Percentiles rank a stretch among this genome's conserved stretches.
phyloP scores from a whole-genome alignment of 2,888 invertebrate species.

The Eurytoma californica region DNA sequence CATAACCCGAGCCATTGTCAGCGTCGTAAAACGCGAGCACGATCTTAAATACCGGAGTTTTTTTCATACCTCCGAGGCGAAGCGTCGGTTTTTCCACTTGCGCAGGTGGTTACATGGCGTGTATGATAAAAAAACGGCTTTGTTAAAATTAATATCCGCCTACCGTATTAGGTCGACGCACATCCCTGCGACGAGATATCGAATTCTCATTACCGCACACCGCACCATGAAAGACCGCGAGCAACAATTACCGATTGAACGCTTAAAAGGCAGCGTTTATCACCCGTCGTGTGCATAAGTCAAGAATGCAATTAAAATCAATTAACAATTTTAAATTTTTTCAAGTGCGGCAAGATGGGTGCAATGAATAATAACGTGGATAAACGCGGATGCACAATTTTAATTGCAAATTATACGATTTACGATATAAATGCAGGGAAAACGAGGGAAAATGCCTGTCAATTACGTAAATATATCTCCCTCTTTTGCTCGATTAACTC shows the following conservation, averaged over 20 bases:
- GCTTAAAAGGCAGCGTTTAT: neutral
- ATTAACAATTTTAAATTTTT: conserved; percentile 34
- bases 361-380: neutral
- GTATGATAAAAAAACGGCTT: conserved; percentile 14
- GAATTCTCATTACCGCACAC: too few species aligned
- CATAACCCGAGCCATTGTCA: conserved; percentile 29
- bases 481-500: too few species aligned
- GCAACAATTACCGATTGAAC: neutral
- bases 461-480: neutral
- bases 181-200: conserved; percentile 29
- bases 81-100: conserved; percentile 12
- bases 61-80: neutral
- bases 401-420: conserved; percentile 40
- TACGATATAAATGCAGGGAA: neutral
- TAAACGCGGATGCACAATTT: conserved; percentile 19
- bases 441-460: too few species aligned
- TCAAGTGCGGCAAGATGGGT: neutral
- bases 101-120: conserved; percentile 6
- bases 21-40: conserved; percentile 28
- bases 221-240: neutral
- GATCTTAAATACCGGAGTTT: neutral
- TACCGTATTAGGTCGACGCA: conserved; percentile 33
- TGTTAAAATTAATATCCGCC: conserved; percentile 43
- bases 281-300: neutral
- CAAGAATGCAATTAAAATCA: conserved; percentile 11